Evolutionary conservation across 2,113 vertebrate genomes (phyloP).

Genomic region (Ranitomeya imitator): DNA sequence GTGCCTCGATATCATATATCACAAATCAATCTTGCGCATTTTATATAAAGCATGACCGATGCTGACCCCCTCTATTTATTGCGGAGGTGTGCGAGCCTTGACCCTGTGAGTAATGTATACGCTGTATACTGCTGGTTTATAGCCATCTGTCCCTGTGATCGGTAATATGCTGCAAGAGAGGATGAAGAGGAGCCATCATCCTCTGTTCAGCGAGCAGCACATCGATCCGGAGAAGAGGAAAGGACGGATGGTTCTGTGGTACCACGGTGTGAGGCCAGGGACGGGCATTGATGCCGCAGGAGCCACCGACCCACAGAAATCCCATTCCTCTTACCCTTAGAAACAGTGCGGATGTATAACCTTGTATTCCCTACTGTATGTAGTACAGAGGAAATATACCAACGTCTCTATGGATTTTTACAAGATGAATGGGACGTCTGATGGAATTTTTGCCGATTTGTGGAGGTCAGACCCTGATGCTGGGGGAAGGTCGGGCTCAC

Average conservation of each 20-base stretch:
- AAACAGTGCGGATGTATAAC: neutral
- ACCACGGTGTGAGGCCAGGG: neutral
- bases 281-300: neutral
- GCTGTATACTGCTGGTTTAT: neutral
- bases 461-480: too few relatives aligned
- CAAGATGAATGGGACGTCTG: too few relatives aligned
- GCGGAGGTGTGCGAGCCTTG: neutral
- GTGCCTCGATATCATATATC: neutral
- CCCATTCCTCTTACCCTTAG: neutral
- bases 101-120: neutral
- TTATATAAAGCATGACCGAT: neutral
- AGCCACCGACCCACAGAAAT: neutral
- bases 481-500: too few relatives aligned
- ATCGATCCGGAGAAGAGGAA: conserved; percentile 33
- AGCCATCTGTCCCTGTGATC: neutral
- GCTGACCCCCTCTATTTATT: neutral
- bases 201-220: neutral
- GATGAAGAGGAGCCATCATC: conserved; percentile 1
- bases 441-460: too few relatives aligned
- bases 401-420: too few relatives aligned
- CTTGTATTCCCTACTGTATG: neutral
- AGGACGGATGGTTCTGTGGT: neutral
- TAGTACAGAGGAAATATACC: neutral
- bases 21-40: neutral
- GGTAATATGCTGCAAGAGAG: neutral